Base-by-base conservation (phyloP, 2,888 invertebrate genomes). In the Byasa hedistus region DNA sequence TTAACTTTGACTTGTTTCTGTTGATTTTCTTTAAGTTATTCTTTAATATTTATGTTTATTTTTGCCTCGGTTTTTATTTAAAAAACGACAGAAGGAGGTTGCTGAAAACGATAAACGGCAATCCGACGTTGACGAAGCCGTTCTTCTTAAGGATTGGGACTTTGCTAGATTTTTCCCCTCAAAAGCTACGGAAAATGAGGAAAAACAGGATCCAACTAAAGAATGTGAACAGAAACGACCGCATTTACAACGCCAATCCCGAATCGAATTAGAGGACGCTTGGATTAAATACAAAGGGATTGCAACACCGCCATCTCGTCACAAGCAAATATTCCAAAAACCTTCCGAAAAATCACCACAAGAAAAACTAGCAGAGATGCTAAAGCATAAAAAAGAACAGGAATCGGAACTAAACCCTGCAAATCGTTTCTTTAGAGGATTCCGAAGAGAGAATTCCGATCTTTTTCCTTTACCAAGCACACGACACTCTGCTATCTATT, bases 141-240 rank as follows among this genome's bases (percentile, higher is more conserved):
- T 95, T 64, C 93, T 97, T 71, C 92, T 97, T 75, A 95, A 96
- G 87, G 96, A 97, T 80, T 97, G 96, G 97, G 96, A 97, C 89
- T 95, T 97, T 86, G 96, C 96, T 73, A 94, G 95, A 82, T 96
- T 97, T 92, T 96, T 97, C 87, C 96, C 95, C 19, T 87, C 90
- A 69, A 92, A 87, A 78, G 86, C 76, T 72, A 74, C 76, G 21
- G 86, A 85, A 19, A 84, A 82, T 75, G 86, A 84, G 62, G 86
- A 83, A 69, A 89, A 84, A 69, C 79, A 72, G 71, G 85, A 84
- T 64, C 69, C 83, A 70, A 68, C 92, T 70, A 92, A 93, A 77
- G 92, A 92, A 39, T 74, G 73, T 7, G 91, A 90, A 27, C 83
- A 80, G 59, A 87, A 85, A 66, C 83, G 86, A 52, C 80, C 82